These are phyloP conservation scores for Cyprinodon tularosa DNA, from an alignment of 2,113 vertebrate genomes.

Conservation along the genomic window DNA sequence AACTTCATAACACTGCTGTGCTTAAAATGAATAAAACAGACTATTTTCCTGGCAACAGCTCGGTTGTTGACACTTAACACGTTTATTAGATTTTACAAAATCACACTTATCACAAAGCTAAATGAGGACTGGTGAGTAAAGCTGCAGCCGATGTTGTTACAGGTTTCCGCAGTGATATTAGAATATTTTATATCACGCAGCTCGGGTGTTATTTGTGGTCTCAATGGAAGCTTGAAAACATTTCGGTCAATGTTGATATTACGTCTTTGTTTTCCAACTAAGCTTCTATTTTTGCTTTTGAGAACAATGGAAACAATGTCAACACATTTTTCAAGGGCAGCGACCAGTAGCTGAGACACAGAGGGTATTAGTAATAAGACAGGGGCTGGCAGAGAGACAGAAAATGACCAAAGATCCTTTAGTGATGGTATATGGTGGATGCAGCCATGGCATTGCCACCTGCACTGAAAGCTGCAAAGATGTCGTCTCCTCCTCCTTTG, in stretches of 20 bases:
- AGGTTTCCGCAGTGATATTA: no score
- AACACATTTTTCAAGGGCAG: slow-evolving; percentile 64
- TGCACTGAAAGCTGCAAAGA: slow-evolving; percentile 32
- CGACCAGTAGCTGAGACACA: slow-evolving; percentile 51
- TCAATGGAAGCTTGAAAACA: background rate
- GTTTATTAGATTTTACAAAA: no score
- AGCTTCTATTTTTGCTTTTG: background rate
- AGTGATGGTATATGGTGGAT: slow-evolving; percentile 8
- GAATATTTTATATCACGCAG: background rate
- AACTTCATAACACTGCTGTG: no score
- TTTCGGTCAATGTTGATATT: background rate
- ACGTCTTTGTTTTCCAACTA: background rate
- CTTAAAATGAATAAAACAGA: no score
- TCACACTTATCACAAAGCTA: no score
- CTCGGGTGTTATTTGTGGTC: background rate
- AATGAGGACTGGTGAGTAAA: no score
- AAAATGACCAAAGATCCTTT: background rate
- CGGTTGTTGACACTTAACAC: no score
- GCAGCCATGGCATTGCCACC: slow-evolving; percentile 45
- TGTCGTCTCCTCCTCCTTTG: slow-evolving; percentile 36
- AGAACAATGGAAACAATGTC: slow-evolving; percentile 33
- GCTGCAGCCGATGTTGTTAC: no score
- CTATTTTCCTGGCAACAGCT: no score
- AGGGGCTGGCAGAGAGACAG: slow-evolving; percentile 46
- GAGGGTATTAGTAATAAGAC: slow-evolving; percentile 45